Evolutionary conservation across 2,888 invertebrate species (phyloP), one percentile per base, ranked within the genome.

Genomic region (Drosophila bunnanda): DNA sequence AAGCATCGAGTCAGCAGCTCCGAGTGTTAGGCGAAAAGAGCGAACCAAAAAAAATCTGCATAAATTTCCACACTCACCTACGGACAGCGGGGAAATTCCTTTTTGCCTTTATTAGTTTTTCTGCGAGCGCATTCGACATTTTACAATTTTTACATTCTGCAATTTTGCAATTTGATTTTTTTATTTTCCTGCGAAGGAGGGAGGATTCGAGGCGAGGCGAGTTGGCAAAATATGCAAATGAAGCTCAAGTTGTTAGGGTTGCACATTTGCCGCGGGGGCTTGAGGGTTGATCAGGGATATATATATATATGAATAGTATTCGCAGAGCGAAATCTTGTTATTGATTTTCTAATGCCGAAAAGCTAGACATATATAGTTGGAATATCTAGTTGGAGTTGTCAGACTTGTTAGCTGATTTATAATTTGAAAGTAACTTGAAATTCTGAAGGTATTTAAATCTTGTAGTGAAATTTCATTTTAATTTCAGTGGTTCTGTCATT

Each of bases 201-300:
- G 50, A 38, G 54, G 60, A 41, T 46, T 17, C 7, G 20, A 54
- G 39, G 60, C 39, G 41, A 34, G 48, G 61, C 55, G 72, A 69
- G 67, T 68, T 79, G 67, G 76, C 75, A 72, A 80, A 83, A 87
- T 81, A 85, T 85, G 85, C 85, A 85, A 85, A 85, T 85, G 78
- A 85, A 82, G 81, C 82, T 85, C 76, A 82, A 84, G 84, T 81
- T 82, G 60, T 72, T 72, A 81, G 81, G 81, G 77, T 77, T 81
- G 81, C 67, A 58, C 39, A 28, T 34, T 34, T 25, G 39, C 41
- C 25, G 53, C 12, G 39, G 17, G 39, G 65, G 71, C 58, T 72
- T 55, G 59, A 55, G 64, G 68, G 73, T 71, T 78, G 81, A 83
- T 77, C 78, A 70, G 75, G 79, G 34, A 34, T 34, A 32, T 44